Evolutionary conservation across 2,888 invertebrate species (phyloP).

Genomic region (Patella pellucida): DNA sequence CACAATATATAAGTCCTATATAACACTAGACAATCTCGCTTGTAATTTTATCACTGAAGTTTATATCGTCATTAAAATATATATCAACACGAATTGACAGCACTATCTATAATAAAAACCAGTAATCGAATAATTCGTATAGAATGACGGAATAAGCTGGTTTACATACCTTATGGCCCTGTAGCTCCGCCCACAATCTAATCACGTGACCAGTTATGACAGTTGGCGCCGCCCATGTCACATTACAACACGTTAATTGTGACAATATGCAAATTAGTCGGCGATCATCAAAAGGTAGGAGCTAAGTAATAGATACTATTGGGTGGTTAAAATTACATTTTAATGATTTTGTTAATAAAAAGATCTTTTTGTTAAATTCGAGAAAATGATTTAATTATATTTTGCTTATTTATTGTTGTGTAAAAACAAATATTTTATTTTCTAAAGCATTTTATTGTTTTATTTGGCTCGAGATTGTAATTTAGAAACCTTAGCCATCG

Average conservation of each 20-base stretch:
- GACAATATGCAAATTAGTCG: conserved; percentile 3
- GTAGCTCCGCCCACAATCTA: not conserved
- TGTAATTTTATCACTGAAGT: too few relatives aligned
- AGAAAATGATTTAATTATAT: not conserved
- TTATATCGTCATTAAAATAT: not conserved
- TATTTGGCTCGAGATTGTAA: too few relatives aligned
- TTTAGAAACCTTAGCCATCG: too few relatives aligned
- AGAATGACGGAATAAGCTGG: not conserved
- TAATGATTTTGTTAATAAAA: not conserved
- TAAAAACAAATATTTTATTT: too few relatives aligned
- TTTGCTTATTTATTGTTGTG: too few relatives aligned
- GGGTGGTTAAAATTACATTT: not conserved
- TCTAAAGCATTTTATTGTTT: too few relatives aligned
- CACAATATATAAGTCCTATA: not conserved
- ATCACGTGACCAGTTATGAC: not conserved
- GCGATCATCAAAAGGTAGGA: not conserved
- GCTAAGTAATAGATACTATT: not conserved
- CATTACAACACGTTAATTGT: conserved; percentile 1
- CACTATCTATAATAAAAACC: too few relatives aligned
- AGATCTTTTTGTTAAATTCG: not conserved
- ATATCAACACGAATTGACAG: not conserved
- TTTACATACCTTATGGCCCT: not conserved
- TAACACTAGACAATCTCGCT: too few relatives aligned
- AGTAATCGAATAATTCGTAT: not conserved
- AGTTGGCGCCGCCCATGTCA: not conserved